These are phyloP conservation scores for Balearica regulorum DNA, from an alignment of 2,797 vertebrate genomes.

Conservation along the genomic window DNA sequence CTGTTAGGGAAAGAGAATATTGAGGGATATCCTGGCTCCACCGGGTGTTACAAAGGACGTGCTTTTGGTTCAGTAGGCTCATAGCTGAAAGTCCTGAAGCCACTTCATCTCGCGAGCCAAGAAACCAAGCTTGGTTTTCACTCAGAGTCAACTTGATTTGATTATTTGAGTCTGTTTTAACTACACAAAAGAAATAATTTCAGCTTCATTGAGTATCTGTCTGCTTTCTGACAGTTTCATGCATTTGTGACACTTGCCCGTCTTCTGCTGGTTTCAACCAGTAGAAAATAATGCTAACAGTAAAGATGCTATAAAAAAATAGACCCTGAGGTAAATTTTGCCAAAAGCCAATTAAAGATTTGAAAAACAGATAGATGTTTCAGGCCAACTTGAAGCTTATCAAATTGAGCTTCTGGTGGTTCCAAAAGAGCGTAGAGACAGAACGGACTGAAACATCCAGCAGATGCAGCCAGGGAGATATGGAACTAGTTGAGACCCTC, in stretches of 20 bases:
- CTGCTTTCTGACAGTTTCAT: neutral
- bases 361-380: neutral
- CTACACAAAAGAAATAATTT: neutral
- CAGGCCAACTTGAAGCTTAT: neutral
- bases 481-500: neutral
- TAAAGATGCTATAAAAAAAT: conserved; percentile 13
- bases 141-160: neutral
- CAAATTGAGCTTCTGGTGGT: neutral
- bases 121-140: neutral
- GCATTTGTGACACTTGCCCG: neutral
- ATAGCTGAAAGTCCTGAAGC: neutral
- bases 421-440: neutral
- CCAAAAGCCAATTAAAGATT: conserved; percentile 4
- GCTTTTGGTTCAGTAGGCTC: neutral
- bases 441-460: neutral
- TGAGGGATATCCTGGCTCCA: neutral
- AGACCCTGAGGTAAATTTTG: neutral
- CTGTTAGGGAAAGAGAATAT: neutral
- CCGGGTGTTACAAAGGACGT: accelerated
- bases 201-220: neutral
- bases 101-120: neutral
- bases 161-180: neutral
- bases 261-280: neutral
- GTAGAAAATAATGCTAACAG: neutral
- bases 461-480: neutral